Evolutionary conservation across 2,113 vertebrate genomes (phyloP).

Genomic region (Panthera leo): DNA sequence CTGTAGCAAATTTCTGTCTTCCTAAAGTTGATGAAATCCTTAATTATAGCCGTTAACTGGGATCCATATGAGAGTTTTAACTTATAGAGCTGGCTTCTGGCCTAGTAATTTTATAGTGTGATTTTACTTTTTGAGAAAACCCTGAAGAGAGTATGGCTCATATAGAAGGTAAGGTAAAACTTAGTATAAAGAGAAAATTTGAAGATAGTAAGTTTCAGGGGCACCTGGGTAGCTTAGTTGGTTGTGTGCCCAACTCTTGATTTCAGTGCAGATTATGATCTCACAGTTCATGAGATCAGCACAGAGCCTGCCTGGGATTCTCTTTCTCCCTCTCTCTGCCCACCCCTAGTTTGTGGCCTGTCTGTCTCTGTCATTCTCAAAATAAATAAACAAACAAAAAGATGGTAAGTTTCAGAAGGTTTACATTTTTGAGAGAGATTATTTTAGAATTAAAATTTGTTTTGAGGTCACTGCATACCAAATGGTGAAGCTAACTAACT

Average conservation of each 20-base stretch:
- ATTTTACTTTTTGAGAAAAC: slow-evolving; percentile 16
- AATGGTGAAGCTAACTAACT: not conserved
- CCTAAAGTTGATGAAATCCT: not conserved
- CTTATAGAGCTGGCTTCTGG: not conserved
- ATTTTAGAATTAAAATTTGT: slow-evolving; percentile 12
- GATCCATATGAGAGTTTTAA: not conserved
- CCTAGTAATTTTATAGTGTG: not conserved
- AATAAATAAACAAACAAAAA: not conserved
- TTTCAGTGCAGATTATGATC: too few relatives aligned
- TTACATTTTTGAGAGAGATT: not conserved
- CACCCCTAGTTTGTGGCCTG: too few relatives aligned
- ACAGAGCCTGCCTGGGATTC: too few relatives aligned
- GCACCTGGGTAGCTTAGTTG: too few relatives aligned
- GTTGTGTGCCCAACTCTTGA: too few relatives aligned
- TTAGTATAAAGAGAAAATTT: slow-evolving; percentile 7
- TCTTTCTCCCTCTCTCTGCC: too few relatives aligned
- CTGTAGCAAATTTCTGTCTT: not conserved
- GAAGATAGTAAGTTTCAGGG: not conserved
- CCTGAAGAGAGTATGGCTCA: not conserved
- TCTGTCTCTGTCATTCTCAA: too few relatives aligned
- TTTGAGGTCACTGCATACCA: not conserved
- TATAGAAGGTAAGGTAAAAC: not conserved
- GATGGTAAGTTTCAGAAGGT: not conserved
- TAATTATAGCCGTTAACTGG: not conserved
- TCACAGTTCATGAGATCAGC: too few relatives aligned